Conservation (phyloP, 1,140 invertebrate genomes). For the Apis mellifera region Amel_HAv3.1 CM009932.2:3183001-3183500, state of each 20-base stretch:
- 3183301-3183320: background rate
- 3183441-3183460: conserved; percentile 12
- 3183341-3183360: conserved; percentile 20
- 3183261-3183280: conserved; percentile 15
- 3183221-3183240: background rate
- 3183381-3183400: background rate
- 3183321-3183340: conserved; percentile 6
- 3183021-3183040: too few relatives aligned
- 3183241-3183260: background rate
- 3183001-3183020: background rate
- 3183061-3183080: background rate
- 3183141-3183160: background rate
- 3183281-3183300: background rate
- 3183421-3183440: conserved; percentile 25
- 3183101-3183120: background rate
- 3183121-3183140: background rate
- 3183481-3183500: background rate
- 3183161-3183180: conserved; percentile 2
- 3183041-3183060: background rate
- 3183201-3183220: background rate
- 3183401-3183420: conserved; percentile 14
- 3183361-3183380: background rate
- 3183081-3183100: background rate
- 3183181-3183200: background rate
- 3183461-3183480: conserved; percentile 15